phyloP scores from a whole-genome alignment of 2,888 invertebrate genomes.

The Aspidiotus destructor region DNA sequence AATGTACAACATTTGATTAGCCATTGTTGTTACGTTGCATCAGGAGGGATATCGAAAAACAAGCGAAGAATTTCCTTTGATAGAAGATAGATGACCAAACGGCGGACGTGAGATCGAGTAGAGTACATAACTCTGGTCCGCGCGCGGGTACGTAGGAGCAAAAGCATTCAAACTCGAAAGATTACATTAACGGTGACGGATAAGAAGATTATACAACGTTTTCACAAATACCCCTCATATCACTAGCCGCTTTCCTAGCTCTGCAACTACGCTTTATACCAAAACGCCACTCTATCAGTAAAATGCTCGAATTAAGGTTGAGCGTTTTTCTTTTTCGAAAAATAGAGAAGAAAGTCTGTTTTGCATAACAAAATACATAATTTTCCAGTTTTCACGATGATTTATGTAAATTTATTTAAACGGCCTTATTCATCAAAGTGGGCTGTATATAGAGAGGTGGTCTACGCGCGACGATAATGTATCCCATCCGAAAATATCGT shows the following conservation, averaged over 20 bases:
- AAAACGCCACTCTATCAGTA: not conserved
- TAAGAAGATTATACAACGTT: not conserved
- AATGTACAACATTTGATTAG: no score
- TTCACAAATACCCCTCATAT: not conserved
- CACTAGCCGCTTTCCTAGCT: not conserved
- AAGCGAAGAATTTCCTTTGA: no score
- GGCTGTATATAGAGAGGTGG: no score
- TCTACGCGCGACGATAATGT: no score
- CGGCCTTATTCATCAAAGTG: constrained; percentile 3
- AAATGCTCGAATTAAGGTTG: not conserved
- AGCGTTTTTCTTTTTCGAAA: not conserved
- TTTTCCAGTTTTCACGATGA: constrained; percentile 4
- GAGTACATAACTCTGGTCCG: no score
- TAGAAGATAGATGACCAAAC: no score
- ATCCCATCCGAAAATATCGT: no score
- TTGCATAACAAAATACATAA: constrained; percentile 2
- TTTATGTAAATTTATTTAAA: constrained; percentile 4
- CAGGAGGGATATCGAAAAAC: no score
- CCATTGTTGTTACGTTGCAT: no score
- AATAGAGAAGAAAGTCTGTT: not conserved
- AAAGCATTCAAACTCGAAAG: not conserved
- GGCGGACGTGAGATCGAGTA: no score
- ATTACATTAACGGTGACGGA: constrained; percentile 2
- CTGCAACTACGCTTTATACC: not conserved
- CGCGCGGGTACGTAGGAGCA: no score